phyloP scores from a whole-genome alignment of 2,888 invertebrate genomes.

The Periphyllus acericola region DNA sequence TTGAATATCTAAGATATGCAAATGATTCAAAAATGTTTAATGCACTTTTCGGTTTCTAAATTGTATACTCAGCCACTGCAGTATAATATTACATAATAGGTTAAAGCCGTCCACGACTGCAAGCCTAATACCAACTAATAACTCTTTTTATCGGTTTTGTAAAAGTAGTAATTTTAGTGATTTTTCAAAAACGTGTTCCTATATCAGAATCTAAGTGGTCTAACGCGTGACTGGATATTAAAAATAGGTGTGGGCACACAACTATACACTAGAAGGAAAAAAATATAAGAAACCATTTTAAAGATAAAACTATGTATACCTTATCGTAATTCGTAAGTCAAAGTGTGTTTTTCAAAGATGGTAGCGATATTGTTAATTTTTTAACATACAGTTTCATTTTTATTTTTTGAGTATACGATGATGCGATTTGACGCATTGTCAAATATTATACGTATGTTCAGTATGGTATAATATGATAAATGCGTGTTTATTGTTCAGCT shows the following conservation, averaged over 20 bases:
- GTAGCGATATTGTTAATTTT: not conserved
- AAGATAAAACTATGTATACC: not conserved
- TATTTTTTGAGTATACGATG: not conserved
- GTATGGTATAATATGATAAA: not conserved
- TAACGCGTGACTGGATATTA: not conserved
- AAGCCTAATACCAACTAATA: not conserved
- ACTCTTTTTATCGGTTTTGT: not conserved
- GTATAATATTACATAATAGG: not conserved
- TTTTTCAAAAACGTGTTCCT: not conserved
- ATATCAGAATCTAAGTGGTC: not conserved
- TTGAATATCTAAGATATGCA: not conserved
- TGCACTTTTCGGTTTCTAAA: not conserved
- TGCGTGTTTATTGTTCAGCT: not conserved
- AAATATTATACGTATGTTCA: not conserved
- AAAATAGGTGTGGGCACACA: not conserved
- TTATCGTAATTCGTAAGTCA: not conserved
- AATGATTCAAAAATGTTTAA: conserved; percentile 3
- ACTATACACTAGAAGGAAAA: not conserved
- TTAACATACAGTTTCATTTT: not conserved
- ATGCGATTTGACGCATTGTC: not conserved
- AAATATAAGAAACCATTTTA: not conserved
- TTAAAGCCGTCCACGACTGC: not conserved
- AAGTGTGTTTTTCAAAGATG: not conserved
- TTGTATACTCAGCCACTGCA: not conserved
- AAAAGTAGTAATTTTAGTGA: not conserved